phyloP scores from a whole-genome alignment of 2,888 invertebrate genomes.

The Holacanthella duospinosa region DNA sequence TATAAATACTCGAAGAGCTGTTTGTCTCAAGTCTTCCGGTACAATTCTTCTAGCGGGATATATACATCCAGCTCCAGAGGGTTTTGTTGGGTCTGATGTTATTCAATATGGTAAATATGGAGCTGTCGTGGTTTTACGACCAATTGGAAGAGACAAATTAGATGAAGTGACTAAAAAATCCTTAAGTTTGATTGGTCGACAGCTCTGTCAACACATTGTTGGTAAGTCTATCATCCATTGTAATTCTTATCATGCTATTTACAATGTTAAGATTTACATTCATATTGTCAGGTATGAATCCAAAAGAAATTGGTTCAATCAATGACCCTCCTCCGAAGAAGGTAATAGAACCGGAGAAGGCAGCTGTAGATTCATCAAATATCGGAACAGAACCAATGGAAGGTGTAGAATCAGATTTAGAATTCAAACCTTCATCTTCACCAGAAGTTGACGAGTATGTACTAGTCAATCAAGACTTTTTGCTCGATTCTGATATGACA shows the following conservation, averaged over 20 bases:
- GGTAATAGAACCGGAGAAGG: constrained; percentile 46
- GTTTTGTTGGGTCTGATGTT: constrained; percentile 39
- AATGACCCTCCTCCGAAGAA: constrained; percentile 17
- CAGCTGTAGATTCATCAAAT: background rate
- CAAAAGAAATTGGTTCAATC: constrained; percentile 56
- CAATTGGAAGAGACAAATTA: constrained; percentile 38
- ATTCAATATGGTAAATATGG: constrained; percentile 63
- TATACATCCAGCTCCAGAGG: constrained; percentile 63
- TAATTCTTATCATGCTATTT: constrained; percentile 4
- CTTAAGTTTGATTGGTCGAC: constrained; percentile 50
- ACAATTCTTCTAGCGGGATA: constrained; percentile 54
- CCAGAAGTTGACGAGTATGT: constrained; percentile 54
- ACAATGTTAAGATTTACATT: constrained; percentile 12
- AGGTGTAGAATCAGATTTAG: constrained; percentile 43
- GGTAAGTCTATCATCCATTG: constrained; percentile 44
- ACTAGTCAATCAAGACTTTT: constrained; percentile 75
- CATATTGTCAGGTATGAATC: constrained; percentile 70
- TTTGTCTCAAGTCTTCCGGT: constrained; percentile 48
- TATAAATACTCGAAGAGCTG: constrained; percentile 64
- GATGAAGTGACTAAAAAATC: constrained; percentile 15
- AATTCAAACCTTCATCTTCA: constrained; percentile 12
- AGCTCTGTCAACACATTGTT: constrained; percentile 85
- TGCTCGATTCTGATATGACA: constrained; percentile 62
- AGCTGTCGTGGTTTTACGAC: constrained; percentile 62
- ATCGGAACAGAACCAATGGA: constrained; percentile 1